These are phyloP conservation scores for Falco cherrug DNA, from an alignment of 2,797 vertebrate species.

Conservation along the genomic window DNA sequence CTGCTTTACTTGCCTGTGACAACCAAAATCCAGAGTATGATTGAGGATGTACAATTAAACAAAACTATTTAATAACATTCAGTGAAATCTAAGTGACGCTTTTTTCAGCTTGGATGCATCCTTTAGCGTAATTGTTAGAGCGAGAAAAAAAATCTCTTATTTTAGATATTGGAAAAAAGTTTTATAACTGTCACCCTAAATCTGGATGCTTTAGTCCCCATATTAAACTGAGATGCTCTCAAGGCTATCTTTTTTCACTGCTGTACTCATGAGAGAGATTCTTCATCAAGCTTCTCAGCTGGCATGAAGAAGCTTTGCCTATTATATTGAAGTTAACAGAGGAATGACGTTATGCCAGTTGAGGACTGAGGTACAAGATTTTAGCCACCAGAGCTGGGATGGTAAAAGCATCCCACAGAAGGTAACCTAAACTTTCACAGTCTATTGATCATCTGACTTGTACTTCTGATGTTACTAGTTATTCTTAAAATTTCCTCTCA, in stretches of 20 bases:
- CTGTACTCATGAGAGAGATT: neutral
- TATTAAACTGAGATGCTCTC: neutral
- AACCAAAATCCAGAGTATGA: neutral
- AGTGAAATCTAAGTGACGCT: neutral
- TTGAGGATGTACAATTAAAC: neutral
- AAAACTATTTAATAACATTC: neutral
- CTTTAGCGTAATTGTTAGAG: neutral
- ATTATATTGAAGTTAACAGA: neutral
- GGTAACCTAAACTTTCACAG: conserved; percentile 18
- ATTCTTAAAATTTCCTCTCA: neutral
- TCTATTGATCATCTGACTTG: conserved; percentile 27
- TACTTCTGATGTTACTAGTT: neutral
- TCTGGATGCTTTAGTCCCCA: neutral
- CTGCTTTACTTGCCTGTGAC: neutral
- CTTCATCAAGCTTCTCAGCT: conserved; percentile 3
- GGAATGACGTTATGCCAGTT: neutral
- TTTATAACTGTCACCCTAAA: neutral
- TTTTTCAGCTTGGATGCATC: neutral
- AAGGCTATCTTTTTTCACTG: neutral
- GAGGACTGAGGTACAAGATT: conserved; percentile 7
- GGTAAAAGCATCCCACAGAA: conserved; percentile 20
- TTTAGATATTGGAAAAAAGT: neutral
- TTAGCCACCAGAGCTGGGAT: neutral
- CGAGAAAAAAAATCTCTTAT: neutral
- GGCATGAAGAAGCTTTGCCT: neutral